Evolutionary conservation across 2,888 invertebrate genomes (phyloP).

Genomic region (Laspeyria flexula): DNA sequence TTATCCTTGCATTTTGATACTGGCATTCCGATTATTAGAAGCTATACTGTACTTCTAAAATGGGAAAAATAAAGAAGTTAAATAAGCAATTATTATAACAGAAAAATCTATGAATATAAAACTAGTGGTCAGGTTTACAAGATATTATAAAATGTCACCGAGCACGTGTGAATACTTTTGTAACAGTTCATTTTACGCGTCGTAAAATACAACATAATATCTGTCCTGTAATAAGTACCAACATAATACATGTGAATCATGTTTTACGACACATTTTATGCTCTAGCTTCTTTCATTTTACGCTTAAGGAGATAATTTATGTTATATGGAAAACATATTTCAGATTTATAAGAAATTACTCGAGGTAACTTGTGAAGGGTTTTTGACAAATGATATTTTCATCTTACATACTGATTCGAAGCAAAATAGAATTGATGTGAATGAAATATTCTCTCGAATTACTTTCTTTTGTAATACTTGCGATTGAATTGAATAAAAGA

Average conservation of each 20-base stretch:
- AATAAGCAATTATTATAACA: background rate
- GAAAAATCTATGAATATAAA: background rate
- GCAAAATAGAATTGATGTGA: constrained; percentile 30
- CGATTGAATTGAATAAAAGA: background rate
- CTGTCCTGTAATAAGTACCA: constrained; percentile 57
- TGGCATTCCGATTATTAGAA: too few species aligned
- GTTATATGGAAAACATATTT: constrained; percentile 54
- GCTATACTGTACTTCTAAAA: too few species aligned
- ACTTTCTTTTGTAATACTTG: constrained; percentile 1
- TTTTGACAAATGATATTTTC: constrained; percentile 47
- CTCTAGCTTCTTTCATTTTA: constrained; percentile 62
- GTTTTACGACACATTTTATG: constrained; percentile 69
- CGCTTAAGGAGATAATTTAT: constrained; percentile 58
- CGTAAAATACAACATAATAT: constrained; percentile 71
- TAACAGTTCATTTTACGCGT: constrained; percentile 66
- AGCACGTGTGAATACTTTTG: constrained; percentile 40
- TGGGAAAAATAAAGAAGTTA: too few species aligned
- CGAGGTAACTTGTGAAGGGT: constrained; percentile 43
- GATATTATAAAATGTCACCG: constrained; percentile 11
- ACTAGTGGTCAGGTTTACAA: constrained; percentile 3
- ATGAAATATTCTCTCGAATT: constrained; percentile 9
- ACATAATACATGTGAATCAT: constrained; percentile 66
- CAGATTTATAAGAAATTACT: constrained; percentile 51
- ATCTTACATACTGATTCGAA: constrained; percentile 27
- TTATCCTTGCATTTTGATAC: too few species aligned